Evolutionary conservation across 2,113 vertebrate species (phyloP).

Genomic region (Galemys pyrenaicus): DNA sequence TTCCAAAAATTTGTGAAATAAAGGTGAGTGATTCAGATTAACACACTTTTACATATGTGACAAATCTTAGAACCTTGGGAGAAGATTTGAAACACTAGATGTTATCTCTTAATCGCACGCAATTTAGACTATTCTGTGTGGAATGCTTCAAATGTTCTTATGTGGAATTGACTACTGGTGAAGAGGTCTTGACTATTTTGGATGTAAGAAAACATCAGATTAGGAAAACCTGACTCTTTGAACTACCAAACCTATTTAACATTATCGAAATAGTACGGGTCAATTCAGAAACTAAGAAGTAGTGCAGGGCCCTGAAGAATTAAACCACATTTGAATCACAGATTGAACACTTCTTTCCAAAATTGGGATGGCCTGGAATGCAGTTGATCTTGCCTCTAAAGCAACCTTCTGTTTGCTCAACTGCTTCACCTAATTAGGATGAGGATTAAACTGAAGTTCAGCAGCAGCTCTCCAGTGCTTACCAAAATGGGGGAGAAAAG

Average conservation of each 20-base stretch:
- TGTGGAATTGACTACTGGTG: slow-evolving; percentile 61
- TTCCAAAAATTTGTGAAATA: slow-evolving; percentile 16
- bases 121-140: slow-evolving; percentile 68
- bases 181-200: slow-evolving; percentile 70
- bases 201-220: slow-evolving; percentile 77
- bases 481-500: not conserved
- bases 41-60: slow-evolving; percentile 55
- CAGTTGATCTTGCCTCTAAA: not conserved
- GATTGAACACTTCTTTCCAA: not conserved
- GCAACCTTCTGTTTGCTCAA: not conserved
- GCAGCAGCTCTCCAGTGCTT: not conserved
- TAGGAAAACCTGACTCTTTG: slow-evolving; percentile 63
- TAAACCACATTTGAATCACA: not conserved
- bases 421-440: slow-evolving; percentile 33
- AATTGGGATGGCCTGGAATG: not conserved
- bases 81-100: slow-evolving; percentile 57
- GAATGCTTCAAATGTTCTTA: slow-evolving; percentile 71
- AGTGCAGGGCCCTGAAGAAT: not conserved
- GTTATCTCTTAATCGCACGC: slow-evolving; percentile 69
- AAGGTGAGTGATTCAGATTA: slow-evolving; percentile 60
- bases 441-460: slow-evolving; percentile 34
- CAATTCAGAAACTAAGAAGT: not conserved
- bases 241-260: slow-evolving; percentile 19
- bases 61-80: slow-evolving; percentile 44
- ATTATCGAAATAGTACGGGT: slow-evolving; percentile 32